Percentiles rank a stretch among this genome's conserved stretches.
Evolutionary conservation across 1,140 invertebrate species (phyloP).

Genomic region (Brachionus rubens): DNA sequence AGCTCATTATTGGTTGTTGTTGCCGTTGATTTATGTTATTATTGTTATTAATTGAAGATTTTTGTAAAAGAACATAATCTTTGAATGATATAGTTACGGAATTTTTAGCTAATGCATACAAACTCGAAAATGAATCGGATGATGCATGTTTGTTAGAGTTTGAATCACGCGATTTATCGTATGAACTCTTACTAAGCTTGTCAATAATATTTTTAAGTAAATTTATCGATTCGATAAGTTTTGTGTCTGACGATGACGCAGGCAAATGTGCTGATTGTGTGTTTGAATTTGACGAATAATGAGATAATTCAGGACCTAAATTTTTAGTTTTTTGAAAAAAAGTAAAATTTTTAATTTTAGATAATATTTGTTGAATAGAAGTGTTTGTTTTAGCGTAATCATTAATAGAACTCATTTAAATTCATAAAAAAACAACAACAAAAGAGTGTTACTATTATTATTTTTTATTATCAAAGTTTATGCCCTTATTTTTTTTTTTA

Average conservation of each 20-base stretch:
- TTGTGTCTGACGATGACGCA: not conserved
- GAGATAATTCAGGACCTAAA: not conserved
- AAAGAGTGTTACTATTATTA: not conserved
- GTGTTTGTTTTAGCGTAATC: not conserved
- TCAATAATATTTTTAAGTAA: constrained; percentile 35
- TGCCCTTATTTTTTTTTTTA: too few species aligned
- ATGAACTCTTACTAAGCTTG: not conserved
- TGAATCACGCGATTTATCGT: not conserved
- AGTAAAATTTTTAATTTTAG: constrained; percentile 7
- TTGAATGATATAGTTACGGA: constrained; percentile 41
- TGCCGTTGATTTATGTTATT: not conserved
- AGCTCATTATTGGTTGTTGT: not conserved
- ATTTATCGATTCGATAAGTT: constrained; percentile 27
- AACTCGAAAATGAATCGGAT: constrained; percentile 10
- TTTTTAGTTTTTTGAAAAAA: not conserved
- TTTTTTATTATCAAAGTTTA: too few species aligned
- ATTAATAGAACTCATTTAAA: constrained; percentile 25
- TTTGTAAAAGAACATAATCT: constrained; percentile 40
- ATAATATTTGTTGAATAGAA: not conserved
- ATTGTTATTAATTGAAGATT: not conserved
- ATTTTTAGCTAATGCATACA: constrained; percentile 38
- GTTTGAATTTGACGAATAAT: not conserved
- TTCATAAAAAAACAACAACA: not conserved
- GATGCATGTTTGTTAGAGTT: constrained; percentile 12
- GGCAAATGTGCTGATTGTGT: too few species aligned